Evolutionary conservation across 2,888 invertebrate genomes (phyloP).

Genomic region (Argyresthia goedartella): DNA sequence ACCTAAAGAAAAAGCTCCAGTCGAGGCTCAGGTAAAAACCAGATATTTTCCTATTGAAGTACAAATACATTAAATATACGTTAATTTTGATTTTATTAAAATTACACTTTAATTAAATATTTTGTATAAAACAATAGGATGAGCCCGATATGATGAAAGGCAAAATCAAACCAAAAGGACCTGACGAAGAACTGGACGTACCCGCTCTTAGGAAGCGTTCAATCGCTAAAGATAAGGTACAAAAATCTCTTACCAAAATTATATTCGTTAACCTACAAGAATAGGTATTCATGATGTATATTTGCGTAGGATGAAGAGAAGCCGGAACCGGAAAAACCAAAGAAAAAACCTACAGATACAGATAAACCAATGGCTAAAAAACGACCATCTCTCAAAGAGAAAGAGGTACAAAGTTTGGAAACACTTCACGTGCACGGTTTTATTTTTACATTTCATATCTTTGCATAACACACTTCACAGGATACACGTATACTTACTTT

Average conservation of each 20-base stretch:
- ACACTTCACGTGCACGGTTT: constrained; percentile 7
- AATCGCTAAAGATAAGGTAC: constrained; percentile 57
- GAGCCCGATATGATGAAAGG: constrained; percentile 56
- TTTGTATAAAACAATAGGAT: constrained; percentile 34
- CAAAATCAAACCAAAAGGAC: constrained; percentile 59
- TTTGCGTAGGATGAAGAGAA: constrained; percentile 52
- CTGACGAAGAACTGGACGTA: constrained; percentile 52
- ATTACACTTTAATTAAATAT: neutral
- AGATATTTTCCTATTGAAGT: neutral
- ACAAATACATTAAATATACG: neutral
- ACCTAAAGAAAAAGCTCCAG: constrained; percentile 50
- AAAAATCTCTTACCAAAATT: constrained; percentile 4
- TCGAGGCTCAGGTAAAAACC: constrained; percentile 46
- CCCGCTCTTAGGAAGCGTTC: constrained; percentile 54
- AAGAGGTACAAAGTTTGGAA: constrained; percentile 36
- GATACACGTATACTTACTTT: neutral
- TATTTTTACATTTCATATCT: constrained; percentile 3
- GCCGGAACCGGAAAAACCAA: constrained; percentile 53
- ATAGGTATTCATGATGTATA: constrained; percentile 9
- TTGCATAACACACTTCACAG: neutral
- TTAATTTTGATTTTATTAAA: neutral
- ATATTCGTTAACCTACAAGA: constrained; percentile 1
- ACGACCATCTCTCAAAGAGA: constrained; percentile 55
- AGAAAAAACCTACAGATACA: constrained; percentile 47
- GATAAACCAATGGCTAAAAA: constrained; percentile 52